Base-by-base conservation (phyloP, 1,140 invertebrate species). In the Drosophila erecta region DNA sequence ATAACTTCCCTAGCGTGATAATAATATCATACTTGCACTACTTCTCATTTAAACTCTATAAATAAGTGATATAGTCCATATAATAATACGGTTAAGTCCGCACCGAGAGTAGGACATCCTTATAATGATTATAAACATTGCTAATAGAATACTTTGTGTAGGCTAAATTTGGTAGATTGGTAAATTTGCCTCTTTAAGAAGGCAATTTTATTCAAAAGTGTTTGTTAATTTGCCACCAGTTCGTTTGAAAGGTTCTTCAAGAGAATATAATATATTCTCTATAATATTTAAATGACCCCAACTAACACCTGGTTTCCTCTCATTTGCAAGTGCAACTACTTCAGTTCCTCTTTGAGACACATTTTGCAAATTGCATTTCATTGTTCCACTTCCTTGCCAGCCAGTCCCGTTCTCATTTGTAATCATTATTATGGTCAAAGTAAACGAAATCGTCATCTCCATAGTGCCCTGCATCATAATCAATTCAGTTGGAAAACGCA, bases 361-460 rank as follows among this genome's bases (percentile, higher is more conserved):
- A 62, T 62, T 54, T 62, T 44, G 59, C 59, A 62, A 62, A 62
- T 62, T 62, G 59, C 58, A 54, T 62, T 62, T 62, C 40, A 38
- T 57, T 56, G 53, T 57, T 38, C n/a, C 6, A 65, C 54, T 57
- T 65, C 61, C 61, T 30, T 30, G 24, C 14, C 15, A 7, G 30
- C 20, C 12, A 38, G 20, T 37, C 15, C 54, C 59, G 30, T 62
- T 62, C 38, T 62, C 38, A 62, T 62, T 62, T 62, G 59, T 17
- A 62, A 54, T 62, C 59, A 54, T 62, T 51, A 62, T 58, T 58
- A 58, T 61, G 49, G 24, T 43, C 46, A 46, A 47, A 24, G 30
- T 58, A 58, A 58, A 37, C 56, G 56, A 46, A 58, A 60, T 60
- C 47, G 47, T 33, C 47, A 50, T 33, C 27, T 50, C 47, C 46